Base-by-base conservation (phyloP, 2,113 vertebrate genomes). In the Misgurnus mizolepis region DNA sequence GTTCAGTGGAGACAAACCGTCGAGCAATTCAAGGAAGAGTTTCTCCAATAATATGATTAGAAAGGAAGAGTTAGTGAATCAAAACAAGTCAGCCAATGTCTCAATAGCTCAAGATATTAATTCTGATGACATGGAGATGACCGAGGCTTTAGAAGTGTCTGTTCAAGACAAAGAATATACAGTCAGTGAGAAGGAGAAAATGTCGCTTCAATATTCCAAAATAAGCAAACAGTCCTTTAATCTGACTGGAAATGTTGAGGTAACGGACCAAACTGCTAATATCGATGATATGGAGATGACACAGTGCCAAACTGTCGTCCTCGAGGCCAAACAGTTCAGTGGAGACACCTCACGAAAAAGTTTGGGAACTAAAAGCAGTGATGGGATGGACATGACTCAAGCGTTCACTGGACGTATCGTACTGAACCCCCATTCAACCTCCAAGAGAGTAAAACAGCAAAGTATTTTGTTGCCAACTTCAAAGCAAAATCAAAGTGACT, bases 261-360 rank as follows among this genome's bases (percentile, higher is more conserved):
- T 58, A 3, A n/a, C 3, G 5, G 55, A 58, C 6, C 22, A 72
- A 27, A 14, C 49, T 72, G 47, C 49, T 14, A 64, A 53, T 71
- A 53, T 17, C 41, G 67, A 80, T 53, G 68, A 65, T 7, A 80
- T 83, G 81, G 83, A 86, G 8, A 47, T 82, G n/a, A 84, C 83
- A 65, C 76, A 27, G 64, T 64, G 80, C 11, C 82, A 82, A 47
- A 75, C 83, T n/a, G 41, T 82, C 41, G 22, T 66, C n/a, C 69
- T 78, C 18, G 80, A 82, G 2, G 6, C 45, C 39, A 81, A 79
- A 34, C 34, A 50, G 14, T 45, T 69, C 14, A 34, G 27, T 76
- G 34, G 7, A 11, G 18, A 43, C 27, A 61, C 14, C 11, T 15
- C n/a, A 27, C 14, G 40, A 4, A 74, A 27, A 0, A 47, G 22